phyloP scores from a whole-genome alignment of 2,888 invertebrate species.

The Drosophila percnosoma region DNA sequence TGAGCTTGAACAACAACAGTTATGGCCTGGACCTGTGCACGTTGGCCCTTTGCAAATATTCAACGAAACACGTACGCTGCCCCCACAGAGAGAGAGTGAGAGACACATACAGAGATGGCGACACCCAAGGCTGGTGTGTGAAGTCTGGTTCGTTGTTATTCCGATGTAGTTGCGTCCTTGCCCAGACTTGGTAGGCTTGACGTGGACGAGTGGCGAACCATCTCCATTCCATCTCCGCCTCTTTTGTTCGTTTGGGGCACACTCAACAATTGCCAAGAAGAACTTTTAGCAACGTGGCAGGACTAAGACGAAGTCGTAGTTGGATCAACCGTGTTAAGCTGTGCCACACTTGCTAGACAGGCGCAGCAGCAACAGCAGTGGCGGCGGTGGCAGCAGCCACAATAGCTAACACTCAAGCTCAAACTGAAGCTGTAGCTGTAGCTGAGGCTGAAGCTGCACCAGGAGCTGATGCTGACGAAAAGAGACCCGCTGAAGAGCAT shows the following conservation, averaged over 20 bases:
- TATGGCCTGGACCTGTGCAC: neutral
- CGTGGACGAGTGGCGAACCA: conserved; percentile 32
- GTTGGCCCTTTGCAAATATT: conserved; percentile 26
- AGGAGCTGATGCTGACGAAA: conserved; percentile 9
- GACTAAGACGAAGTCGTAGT: conserved; percentile 9
- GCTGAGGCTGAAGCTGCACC: conserved; percentile 12
- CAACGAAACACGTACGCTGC: conserved; percentile 56
- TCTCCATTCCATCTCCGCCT: neutral
- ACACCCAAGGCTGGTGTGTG: conserved; percentile 19
- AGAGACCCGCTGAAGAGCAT: conserved; percentile 50
- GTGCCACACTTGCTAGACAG: conserved; percentile 31
- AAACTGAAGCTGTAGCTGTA: conserved; percentile 2
- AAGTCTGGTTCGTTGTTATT: conserved; percentile 49
- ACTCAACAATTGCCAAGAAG: conserved; percentile 41
- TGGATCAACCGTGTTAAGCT: conserved; percentile 35
- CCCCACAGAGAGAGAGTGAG: neutral
- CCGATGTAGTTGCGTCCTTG: conserved; percentile 31
- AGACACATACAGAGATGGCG: neutral
- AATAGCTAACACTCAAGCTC: conserved; percentile 4
- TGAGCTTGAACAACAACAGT: neutral
- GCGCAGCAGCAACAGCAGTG: neutral
- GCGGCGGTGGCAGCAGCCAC: neutral
- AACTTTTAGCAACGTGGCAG: conserved; percentile 34
- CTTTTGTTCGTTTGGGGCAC: conserved; percentile 18
- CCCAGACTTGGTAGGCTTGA: conserved; percentile 63